Percentiles rank a stretch among this genome's conserved stretches.
Conservation (phyloP, 2,797 vertebrate genomes). For the Eulemur coronatus region DNA sequence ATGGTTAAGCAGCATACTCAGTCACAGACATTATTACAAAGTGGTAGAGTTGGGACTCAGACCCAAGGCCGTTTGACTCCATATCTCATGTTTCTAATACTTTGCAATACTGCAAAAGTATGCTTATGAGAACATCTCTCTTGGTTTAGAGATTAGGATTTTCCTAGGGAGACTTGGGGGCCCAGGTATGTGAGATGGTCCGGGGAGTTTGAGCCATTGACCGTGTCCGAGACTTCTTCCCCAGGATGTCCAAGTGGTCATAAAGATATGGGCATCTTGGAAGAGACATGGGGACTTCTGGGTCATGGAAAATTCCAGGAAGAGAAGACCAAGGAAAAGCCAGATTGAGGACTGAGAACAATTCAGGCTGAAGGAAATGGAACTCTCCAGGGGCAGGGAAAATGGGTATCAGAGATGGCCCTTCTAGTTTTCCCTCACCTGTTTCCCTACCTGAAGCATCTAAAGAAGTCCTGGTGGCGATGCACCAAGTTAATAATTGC, state of each 20-base stretch:
- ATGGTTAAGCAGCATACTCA: neutral
- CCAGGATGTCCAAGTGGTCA: neutral
- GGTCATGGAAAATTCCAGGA: neutral
- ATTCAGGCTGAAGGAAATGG: neutral
- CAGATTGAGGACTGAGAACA: neutral
- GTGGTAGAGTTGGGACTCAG: neutral
- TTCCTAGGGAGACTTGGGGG: neutral
- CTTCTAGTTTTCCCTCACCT: neutral
- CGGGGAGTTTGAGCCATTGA: neutral
- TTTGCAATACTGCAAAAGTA: neutral
- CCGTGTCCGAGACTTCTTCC: neutral
- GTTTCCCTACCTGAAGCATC: neutral
- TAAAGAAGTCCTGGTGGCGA: neutral
- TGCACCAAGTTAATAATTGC: neutral
- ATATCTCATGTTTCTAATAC: neutral
- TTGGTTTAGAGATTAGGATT: neutral
- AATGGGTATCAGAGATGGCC: neutral
- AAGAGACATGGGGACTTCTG: neutral
- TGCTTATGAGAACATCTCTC: neutral
- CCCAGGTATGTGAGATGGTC: neutral
- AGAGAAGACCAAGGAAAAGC: neutral
- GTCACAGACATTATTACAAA: neutral
- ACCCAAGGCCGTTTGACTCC: neutral
- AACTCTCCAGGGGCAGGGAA: neutral
- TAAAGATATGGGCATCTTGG: neutral